A percentile compares a stretch with the other conserved stretches of the same genome.
These are phyloP conservation scores for Decapterus maruadsi DNA, from an alignment of 2,797 vertebrate genomes.

Conservation along the genomic window DNA sequence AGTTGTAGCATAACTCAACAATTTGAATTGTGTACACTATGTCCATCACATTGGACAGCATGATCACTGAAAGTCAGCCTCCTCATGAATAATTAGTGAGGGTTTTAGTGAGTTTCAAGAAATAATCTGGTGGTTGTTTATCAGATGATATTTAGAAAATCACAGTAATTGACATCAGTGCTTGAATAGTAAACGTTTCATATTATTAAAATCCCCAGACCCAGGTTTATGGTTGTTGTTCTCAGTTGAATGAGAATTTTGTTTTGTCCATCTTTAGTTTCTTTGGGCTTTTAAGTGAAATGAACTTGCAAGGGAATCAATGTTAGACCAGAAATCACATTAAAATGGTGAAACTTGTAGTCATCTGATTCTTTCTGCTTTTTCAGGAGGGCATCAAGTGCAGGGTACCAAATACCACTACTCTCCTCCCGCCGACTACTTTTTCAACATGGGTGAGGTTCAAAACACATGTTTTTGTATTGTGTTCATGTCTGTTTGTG, in stretches of 20 bases:
- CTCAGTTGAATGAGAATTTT: background rate
- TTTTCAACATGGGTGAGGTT: slow-evolving; percentile 9
- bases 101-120: no score
- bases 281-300: background rate
- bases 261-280: background rate
- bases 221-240: background rate
- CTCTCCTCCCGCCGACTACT: background rate
- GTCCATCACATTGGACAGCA: background rate
- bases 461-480: background rate
- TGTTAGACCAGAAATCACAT: background rate
- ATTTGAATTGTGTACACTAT: background rate
- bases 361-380: slow-evolving; percentile 7
- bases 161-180: no score
- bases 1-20: no score
- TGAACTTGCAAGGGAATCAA: background rate
- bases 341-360: background rate
- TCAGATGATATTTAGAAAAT: no score
- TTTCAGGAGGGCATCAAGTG: background rate
- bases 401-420: background rate
- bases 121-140: no score
- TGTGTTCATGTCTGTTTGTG: background rate
- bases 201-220: background rate
- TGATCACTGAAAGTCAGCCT: background rate
- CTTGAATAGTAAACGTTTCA: no score
- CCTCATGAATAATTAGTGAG: background rate